Conservation (phyloP, 2,888 invertebrate species). For the Cybosia mesomella region DNA sequence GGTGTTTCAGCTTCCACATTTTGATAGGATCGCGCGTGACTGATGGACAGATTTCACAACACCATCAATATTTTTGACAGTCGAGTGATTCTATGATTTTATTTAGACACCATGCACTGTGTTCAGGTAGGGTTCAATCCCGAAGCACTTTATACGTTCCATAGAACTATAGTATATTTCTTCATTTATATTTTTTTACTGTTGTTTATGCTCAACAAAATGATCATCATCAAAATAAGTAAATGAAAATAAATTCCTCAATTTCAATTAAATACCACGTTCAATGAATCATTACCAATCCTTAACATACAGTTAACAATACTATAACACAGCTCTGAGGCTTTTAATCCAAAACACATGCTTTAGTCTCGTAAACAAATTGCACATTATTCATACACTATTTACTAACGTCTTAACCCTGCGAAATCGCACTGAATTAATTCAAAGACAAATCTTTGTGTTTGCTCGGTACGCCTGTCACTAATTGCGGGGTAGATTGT, state of each 20-base stretch:
- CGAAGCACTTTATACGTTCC: too few species aligned
- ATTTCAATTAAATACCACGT: background rate
- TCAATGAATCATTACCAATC: conserved; percentile 7
- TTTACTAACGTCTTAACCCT: conserved; percentile 50
- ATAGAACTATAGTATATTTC: too few species aligned
- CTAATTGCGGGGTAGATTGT: conserved; percentile 60
- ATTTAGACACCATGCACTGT: too few species aligned
- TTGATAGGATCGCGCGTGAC: too few species aligned
- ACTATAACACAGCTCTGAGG: background rate
- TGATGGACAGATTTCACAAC: too few species aligned
- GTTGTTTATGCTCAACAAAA: too few species aligned
- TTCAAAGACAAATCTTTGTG: conserved; percentile 61
- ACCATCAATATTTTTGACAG: too few species aligned
- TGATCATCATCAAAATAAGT: background rate
- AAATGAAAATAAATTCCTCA: background rate
- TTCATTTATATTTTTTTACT: too few species aligned
- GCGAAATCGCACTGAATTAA: conserved; percentile 50
- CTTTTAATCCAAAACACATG: conserved; percentile 29
- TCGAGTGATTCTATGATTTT: too few species aligned
- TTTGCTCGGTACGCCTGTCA: conserved; percentile 53
- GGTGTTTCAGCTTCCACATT: too few species aligned
- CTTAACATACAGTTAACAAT: background rate
- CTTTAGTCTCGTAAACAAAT: conserved; percentile 27
- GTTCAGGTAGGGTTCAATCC: too few species aligned
- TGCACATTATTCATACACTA: conserved; percentile 44